Evolutionary conservation across 2,888 invertebrate genomes (phyloP), one percentile per base, ranked within the genome.

Genomic region (Laspeyria flexula): DNA sequence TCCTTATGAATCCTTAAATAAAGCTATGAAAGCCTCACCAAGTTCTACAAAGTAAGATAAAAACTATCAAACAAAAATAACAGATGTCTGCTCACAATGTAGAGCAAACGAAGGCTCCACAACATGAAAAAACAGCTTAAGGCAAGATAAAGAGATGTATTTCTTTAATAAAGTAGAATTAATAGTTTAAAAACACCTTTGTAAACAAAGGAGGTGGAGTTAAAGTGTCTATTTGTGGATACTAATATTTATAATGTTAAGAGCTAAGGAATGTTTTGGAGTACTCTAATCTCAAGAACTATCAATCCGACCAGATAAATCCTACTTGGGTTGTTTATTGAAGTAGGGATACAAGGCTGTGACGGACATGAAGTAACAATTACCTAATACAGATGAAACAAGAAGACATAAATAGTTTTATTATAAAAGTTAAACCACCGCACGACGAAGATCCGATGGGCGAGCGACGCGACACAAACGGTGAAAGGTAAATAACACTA

Each of bases 401-500:
- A n/a, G n/a, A n/a, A n/a, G n/a, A n/a, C n/a, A n/a, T n/a, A 75
- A 76, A 77, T 60, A 66, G 68, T 77, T 77, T 72, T 74, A 60
- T 64, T 61, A 69, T 68, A 74, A 73, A 77, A 74, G 58, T 50
- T 55, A 63, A 64, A 44, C 47, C 52, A 55, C 50, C 56, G 63
- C 55, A 64, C 52, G 60, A 63, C 57, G 65, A 67, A 62, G 67
- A 74, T 55, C 55, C 44, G 52, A 25, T 7, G 7, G 25, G 3
- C 25, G 25, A 25, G 21, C 21, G 21, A 52, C 44, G 23, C 48
- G 61, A 62, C 66, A 61, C n/a, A n/a, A n/a, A n/a, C 72, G 67
- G 79, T 75, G 79, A 77, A 81, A 83, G 76, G 79, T 81, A 86
- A 87, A 87, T 75, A 88, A 72, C 73, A 76, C 71, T 74, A 75